Evolutionary conservation across 37 sponge, comb jelly and placozoan species (phyloP), one percentile per base, ranked within the genome.

Genomic region (Aphrocallistes beatrix): DNA sequence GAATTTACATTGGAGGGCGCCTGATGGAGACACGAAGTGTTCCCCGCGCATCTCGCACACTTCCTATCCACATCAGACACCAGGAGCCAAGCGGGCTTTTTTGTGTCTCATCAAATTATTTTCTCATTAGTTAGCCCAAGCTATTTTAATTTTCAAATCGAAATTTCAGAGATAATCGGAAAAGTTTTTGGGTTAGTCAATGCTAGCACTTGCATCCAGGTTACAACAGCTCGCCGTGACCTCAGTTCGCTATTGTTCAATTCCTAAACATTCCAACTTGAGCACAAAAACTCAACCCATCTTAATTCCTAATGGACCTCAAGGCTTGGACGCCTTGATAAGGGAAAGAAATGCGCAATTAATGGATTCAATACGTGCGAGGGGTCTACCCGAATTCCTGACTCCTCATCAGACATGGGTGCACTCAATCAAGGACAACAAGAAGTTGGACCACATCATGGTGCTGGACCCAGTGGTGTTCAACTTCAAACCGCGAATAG

Each of bases 401-500:
- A 60, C 75, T 60, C 75, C 75, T 3, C 75, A 60, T 60, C 75
- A 60, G 34, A 60, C 75, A 3, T 60, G 75, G 75, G 75, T 60
- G 34, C 34, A 60, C 75, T 25, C 75, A 13, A 60, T 60, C 28
- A 30, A 60, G 21, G 34, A 30, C 6, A 90, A 91, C 38, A 93
- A 88, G 16, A 82, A 94, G 8, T 86, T 85, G 48, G 81, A 91
- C 23, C 87, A 86, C 0, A 89, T 93, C 32, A 82, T 91, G 9
- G 81, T 90, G 0, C 87, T 96, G 36, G 81, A 92, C 84, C 60
- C 82, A 0, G 36, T 50, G 39, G 93, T 94, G 37, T 96, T 96
- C 85, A 89, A 90, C 84, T 82, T 82, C 0, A 87, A 75, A 1
- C 93, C 93, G 8, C 86, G 96, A 50, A 37, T 96, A 30, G 96